Conservation (phyloP, 2,888 invertebrate species). For the Antitype chi region DNA sequence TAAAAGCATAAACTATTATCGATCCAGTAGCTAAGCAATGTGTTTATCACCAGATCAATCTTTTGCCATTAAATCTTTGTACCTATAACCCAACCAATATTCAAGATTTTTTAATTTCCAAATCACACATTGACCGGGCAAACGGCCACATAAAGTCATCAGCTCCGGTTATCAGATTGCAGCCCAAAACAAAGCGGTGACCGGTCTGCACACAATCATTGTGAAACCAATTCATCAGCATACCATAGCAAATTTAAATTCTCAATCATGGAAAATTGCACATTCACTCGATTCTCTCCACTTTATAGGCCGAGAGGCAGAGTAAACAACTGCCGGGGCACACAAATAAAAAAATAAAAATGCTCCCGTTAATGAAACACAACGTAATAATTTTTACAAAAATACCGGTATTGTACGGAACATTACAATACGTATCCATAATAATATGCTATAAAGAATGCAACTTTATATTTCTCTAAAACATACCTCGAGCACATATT, state of each 20-base stretch:
- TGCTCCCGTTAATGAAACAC: conserved; percentile 71
- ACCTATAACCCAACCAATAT: not conserved
- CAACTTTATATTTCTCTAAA: conserved; percentile 39
- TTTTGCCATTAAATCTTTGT: not conserved
- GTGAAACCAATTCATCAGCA: conserved; percentile 80
- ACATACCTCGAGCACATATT: conserved; percentile 34
- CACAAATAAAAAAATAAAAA: conserved; percentile 72
- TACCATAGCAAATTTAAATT: conserved; percentile 78
- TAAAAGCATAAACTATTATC: not conserved
- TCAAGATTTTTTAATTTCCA: not conserved
- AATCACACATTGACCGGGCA: not conserved
- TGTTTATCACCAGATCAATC: not conserved
- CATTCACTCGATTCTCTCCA: conserved; percentile 75
- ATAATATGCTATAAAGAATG: conserved; percentile 31
- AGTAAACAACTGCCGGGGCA: conserved; percentile 74
- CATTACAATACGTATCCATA: conserved; percentile 14
- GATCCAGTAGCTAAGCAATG: not conserved
- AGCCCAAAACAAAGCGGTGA: conserved; percentile 38
- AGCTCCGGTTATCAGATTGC: conserved; percentile 21
- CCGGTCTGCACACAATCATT: conserved; percentile 67
- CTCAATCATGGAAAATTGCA: conserved; percentile 82
- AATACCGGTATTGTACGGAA: conserved; percentile 40
- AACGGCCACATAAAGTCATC: conserved; percentile 11
- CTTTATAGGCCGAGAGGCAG: conserved; percentile 74
- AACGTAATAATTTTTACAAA: conserved; percentile 69